These are phyloP conservation scores for Schrankia costaestrigalis DNA, from an alignment of 2,888 invertebrate genomes.

Conservation along the genomic window DNA sequence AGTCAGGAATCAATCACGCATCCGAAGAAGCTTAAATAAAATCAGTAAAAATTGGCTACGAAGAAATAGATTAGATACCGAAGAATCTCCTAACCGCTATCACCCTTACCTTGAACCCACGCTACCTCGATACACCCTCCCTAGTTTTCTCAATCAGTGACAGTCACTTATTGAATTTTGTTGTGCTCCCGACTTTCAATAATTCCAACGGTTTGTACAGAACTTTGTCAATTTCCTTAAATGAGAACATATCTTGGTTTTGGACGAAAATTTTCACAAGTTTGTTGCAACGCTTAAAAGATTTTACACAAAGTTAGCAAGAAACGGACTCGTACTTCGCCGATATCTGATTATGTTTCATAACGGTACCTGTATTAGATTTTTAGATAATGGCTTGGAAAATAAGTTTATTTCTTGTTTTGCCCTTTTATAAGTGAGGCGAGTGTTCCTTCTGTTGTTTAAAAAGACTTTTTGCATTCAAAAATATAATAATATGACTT, in stretches of 20 bases:
- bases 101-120: background rate
- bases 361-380: background rate
- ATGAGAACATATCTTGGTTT: constrained; percentile 61
- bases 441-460: no score
- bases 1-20: no score
- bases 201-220: constrained; percentile 65
- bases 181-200: constrained; percentile 75
- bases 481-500: no score
- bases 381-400: constrained; percentile 1
- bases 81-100: constrained; percentile 6
- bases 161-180: constrained; percentile 79
- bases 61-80: no score
- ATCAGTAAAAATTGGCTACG: no score
- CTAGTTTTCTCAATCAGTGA: constrained; percentile 65
- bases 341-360: constrained; percentile 17
- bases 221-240: constrained; percentile 79
- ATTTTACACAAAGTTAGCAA: constrained; percentile 6
- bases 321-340: constrained; percentile 12
- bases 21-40: no score
- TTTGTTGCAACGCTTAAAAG: constrained; percentile 20
- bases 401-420: background rate
- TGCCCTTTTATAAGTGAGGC: background rate
- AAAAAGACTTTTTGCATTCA: no score
- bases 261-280: constrained; percentile 30
- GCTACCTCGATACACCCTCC: constrained; percentile 24